A percentile compares a stretch with the other conserved stretches of the same genome.
These are phyloP conservation scores for Minunthozetes semirufus DNA, from an alignment of 2,888 invertebrate genomes.

Conservation along the genomic window DNA sequence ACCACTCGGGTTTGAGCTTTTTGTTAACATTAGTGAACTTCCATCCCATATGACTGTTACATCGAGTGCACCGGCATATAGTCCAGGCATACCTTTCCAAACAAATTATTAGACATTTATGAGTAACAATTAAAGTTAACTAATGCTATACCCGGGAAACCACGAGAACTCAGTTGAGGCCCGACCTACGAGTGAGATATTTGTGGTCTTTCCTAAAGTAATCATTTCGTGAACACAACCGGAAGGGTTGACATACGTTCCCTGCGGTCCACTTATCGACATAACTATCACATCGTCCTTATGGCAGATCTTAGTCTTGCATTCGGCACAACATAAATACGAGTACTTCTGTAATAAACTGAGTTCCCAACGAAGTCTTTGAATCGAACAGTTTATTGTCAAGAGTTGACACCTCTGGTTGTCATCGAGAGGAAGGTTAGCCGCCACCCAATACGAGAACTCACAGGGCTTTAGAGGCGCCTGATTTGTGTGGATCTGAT, in stretches of 20 bases:
- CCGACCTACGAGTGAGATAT: slow-evolving; percentile 50
- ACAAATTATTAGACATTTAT: too few species aligned
- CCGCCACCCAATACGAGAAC: slow-evolving; percentile 47
- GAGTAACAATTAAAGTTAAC: not conserved
- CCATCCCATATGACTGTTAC: slow-evolving; percentile 70
- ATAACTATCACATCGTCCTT: slow-evolving; percentile 69
- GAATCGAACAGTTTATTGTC: slow-evolving; percentile 60
- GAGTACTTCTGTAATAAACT: slow-evolving; percentile 49
- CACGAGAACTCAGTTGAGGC: slow-evolving; percentile 69
- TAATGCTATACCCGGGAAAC: slow-evolving; percentile 68
- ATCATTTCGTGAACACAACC: slow-evolving; percentile 74
- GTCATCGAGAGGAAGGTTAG: slow-evolving; percentile 59
- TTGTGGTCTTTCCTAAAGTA: slow-evolving; percentile 51
- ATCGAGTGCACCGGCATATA: slow-evolving; percentile 62
- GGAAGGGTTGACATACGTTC: slow-evolving; percentile 71
- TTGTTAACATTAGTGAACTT: slow-evolving; percentile 61
- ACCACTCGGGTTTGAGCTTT: slow-evolving; percentile 59
- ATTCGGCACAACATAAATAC: slow-evolving; percentile 54
- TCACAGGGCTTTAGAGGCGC: slow-evolving; percentile 62
- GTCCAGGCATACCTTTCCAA: slow-evolving; percentile 65
- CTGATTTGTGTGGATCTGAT: slow-evolving; percentile 41
- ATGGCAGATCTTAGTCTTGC: slow-evolving; percentile 55
- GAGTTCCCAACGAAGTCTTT: slow-evolving; percentile 58
- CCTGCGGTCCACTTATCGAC: slow-evolving; percentile 70
- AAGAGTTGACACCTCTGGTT: slow-evolving; percentile 59